Evolutionary conservation across 2,797 vertebrate species (phyloP), one percentile per base, ranked within the genome.

Genomic region (Menidia menidia): DNA sequence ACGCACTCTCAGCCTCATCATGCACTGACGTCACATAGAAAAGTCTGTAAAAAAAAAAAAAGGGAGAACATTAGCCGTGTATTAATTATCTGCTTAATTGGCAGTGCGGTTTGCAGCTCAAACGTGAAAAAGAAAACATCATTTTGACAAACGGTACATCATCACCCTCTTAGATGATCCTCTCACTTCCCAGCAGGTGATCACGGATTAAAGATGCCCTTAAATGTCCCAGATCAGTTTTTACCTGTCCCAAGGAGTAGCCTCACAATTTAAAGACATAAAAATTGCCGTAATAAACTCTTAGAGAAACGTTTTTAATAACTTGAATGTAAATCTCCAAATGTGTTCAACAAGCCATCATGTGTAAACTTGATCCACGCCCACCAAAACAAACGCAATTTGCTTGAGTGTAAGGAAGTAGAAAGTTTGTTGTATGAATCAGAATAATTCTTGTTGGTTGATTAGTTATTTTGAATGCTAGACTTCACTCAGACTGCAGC

Each of bases 1-100:
- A 82, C 97, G 94, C 92, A 96, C 96, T 94, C 98, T 98, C 96
- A 98, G 97, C 96, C 95, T 98, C 98, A 98, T 99, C 82, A 93
- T 96, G 87, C 88, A 95, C 94, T 93, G 64, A 77, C 86, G 94
- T 94, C 95, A 95, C 98, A 98, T 98, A 95, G 95, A 97, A 95
- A 94, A 66, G 72, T 68, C 92, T 91, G 75, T 43, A 1, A 14
- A 35, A 4, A 4, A n/a, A 0, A 47, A 15, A 60, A 50, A 19
- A 58, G 31, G 30, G 8, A 6, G 14, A 31, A 0, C 31, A 13
- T 1, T 18, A 15, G 4, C 16, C 7, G 44, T 44, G 14, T 58
- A 58, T 25, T 25, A 25, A 25, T 25, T 25, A 25, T 39, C 35
- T 7, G 6, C 3, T 39, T 7, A 5, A 39, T 5, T 39, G 2